Base-by-base conservation (phyloP, 2,888 invertebrate species). In the Cheilosia impressa region DNA sequence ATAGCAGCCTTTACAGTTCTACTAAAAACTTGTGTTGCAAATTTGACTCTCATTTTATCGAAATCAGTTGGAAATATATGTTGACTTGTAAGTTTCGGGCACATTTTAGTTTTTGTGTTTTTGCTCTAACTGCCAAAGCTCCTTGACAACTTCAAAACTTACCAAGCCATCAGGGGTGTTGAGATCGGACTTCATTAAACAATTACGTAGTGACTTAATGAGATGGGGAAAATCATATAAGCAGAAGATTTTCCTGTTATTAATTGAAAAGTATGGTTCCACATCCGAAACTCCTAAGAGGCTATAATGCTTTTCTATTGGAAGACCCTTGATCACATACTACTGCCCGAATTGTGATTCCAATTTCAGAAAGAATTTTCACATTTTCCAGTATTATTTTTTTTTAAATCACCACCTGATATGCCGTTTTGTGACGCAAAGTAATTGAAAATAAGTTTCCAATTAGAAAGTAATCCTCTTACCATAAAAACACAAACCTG, bases 381-480 rank as follows among this genome's bases (percentile, higher is more conserved):
- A 73, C 19, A 34, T 84, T 79, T 72, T 69, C 38, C 27, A 5
- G 15, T 55, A 73, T 69, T 19, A 83, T 68, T 27, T 73, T 52
- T 3, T 24, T 55, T 45, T 45, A 78, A 38, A n/a, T 34, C 22
- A 24, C 71, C 47, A 5, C 69, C 75, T 41, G 72, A 50, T 41
- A 83, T 27, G 17, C 66, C 58, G 53, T 75, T 75, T 53, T 73
- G 31, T 31, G 31, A 7, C 45, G 58, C 31, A 31, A 31, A 82
- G 53, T 82, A 71, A 52, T 82, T 72, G 9, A 82, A 41, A 57
- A 52, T 43, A 83, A 41, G 17, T 62, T 47, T 52, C 69, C 69
- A 82, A 66, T 76, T 76, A 15, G 77, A 72, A 72, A 83, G 76
- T 55, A 81, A 55, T 6, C 57, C 19, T 53, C 63, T 75, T 5